These are phyloP conservation scores for Paradisaea rubra DNA, from an alignment of 2,113 vertebrate species.

Conservation along the genomic window DNA sequence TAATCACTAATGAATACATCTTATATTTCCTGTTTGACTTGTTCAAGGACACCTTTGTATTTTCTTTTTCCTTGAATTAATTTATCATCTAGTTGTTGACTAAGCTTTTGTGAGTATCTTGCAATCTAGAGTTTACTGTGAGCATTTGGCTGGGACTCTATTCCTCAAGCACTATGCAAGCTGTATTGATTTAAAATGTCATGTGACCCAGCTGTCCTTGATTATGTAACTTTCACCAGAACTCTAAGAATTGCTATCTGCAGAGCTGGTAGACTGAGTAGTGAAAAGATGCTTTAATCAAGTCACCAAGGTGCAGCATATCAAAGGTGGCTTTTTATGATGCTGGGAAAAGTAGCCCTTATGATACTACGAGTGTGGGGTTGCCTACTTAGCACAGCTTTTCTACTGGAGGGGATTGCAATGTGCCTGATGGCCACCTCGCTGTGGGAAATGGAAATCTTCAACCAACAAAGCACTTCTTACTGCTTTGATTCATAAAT, in stretches of 20 bases:
- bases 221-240: background rate
- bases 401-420: background rate
- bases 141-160: background rate
- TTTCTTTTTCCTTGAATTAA: background rate
- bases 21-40: background rate
- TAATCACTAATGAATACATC: background rate
- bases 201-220: background rate
- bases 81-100: background rate
- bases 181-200: background rate
- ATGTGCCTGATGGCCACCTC: accelerated
- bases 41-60: background rate
- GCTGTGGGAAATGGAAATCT: background rate
- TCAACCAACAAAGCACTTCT: background rate
- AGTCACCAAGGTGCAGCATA: background rate
- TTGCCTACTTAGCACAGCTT: background rate
- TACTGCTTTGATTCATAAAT: background rate
- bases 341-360: background rate
- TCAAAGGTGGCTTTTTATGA: background rate
- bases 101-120: background rate
- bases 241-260: background rate
- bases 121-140: background rate
- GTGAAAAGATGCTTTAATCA: background rate
- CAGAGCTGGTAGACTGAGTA: background rate
- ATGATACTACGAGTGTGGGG: background rate
- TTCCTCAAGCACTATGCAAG: background rate